These are phyloP conservation scores for Mastigias papua DNA, from an alignment of 30 jellyfish, hydroid and myxozoan species.

Conservation along the genomic window DNA sequence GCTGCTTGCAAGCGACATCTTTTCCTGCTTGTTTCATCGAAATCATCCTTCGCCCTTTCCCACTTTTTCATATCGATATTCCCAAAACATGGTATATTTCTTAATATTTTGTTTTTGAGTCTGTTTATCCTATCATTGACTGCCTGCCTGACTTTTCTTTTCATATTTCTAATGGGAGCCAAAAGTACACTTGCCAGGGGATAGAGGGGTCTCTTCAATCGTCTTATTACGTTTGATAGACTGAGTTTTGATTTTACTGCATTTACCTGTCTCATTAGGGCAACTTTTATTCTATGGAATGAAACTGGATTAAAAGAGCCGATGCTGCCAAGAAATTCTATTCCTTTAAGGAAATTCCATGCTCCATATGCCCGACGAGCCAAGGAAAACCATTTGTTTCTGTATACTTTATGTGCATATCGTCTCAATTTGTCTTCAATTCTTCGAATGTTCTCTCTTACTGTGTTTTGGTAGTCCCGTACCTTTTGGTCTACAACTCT, in stretches of 20 bases:
- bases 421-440: constrained; percentile 14
- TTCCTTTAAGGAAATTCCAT: not conserved
- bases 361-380: constrained; percentile 7
- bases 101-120: constrained; percentile 36
- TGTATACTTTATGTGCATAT: constrained; percentile 6
- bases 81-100: constrained; percentile 52
- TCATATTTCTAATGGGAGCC: constrained; percentile 54
- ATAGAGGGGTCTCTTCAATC: constrained; percentile 44
- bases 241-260: not conserved
- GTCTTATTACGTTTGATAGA: not conserved
- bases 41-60: constrained; percentile 34
- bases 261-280: not conserved
- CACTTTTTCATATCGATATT: constrained; percentile 46
- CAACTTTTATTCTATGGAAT: not conserved
- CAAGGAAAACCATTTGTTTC: not conserved
- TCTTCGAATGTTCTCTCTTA: not conserved
- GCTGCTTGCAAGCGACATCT: constrained; percentile 33
- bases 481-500: not conserved
- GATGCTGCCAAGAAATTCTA: constrained; percentile 2
- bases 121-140: not conserved
- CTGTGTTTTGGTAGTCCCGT: not conserved
- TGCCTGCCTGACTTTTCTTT: constrained; percentile 29
- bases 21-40: constrained; percentile 21
- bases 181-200: constrained; percentile 43
- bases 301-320: not conserved